Evolutionary conservation across 2,797 vertebrate species (phyloP), one percentile per base, ranked within the genome.

Genomic region (Chelmon rostratus): DNA sequence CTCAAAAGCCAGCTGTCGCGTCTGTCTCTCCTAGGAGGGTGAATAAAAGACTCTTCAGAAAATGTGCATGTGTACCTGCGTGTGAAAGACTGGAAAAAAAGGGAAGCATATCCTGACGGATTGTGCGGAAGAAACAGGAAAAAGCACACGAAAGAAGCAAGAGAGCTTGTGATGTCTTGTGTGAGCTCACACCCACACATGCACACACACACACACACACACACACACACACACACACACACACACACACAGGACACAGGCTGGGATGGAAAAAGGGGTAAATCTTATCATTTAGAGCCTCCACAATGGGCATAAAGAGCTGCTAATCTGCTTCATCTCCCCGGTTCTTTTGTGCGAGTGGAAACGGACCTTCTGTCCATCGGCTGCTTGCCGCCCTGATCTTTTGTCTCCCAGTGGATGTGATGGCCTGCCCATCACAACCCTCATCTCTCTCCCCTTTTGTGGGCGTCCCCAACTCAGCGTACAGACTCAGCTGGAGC

Each of bases 271-370:
- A 88, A 85, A 76, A 19, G 63, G 80, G 77, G 79, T 84, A 92
- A 93, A 95, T 93, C 89, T 94, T 94, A 95, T 95, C 94, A 92
- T 93, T 94, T 93, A 76, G 85, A 88, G 58, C 12, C 66, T 79
- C 74, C 80, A 95, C 94, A 95, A 94, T 93, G 81, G 86, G 77
- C 84, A 89, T 90, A 91, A 92, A 94, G 94, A 93, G 90, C 89
- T 67, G 74, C 86, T 94, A 93, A 95, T 95, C 92, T 89, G 88
- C 88, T 92, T 93, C 91, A 94, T 95, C 93, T 94, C 84, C 68
- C 54, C 67, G 78, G 81, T 53, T 79, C 92, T 85, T 93, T 93
- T 95, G 93, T 95, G 90, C 0, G 54, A 89, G 90, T 93, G 90
- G 94, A 93, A 95, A 95, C 95, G 87, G 92, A 88, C 89, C 89